phyloP scores from a whole-genome alignment of 2,113 vertebrate genomes.

The Elgaria multicarinata region DNA sequence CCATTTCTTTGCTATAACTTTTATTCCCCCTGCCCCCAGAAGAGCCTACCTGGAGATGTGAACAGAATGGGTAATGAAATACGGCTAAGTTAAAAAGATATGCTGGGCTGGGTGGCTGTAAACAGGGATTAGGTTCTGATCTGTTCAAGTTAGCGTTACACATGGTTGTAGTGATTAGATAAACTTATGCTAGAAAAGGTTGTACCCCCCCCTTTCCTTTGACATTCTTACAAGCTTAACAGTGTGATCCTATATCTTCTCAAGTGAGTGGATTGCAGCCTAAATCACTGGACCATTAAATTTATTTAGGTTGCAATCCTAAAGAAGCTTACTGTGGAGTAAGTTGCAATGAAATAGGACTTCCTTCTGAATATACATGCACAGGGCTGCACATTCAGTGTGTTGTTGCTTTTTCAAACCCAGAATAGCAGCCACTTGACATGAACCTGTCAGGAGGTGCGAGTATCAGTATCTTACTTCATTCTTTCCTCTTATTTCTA shows the following conservation, averaged over 20 bases:
- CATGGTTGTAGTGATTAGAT: constrained; percentile 1
- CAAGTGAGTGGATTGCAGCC: background rate
- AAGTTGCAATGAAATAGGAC: background rate
- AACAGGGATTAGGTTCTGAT: background rate
- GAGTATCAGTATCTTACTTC: constrained; percentile 37
- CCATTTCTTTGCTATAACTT: background rate
- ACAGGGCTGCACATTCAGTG: background rate
- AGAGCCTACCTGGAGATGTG: background rate
- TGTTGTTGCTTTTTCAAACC: background rate
- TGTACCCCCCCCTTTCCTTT: rapidly evolving
- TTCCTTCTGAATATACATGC: background rate
- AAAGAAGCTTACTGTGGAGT: background rate
- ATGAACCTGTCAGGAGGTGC: constrained; percentile 1
- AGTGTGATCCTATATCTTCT: no score
- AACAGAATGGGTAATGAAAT: background rate
- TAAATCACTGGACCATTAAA: background rate
- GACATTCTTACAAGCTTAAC: background rate
- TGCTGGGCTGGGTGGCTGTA: background rate
- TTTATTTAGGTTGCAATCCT: background rate
- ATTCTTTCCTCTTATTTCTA: constrained; percentile 42
- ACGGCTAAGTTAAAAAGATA: background rate
- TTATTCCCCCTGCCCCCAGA: background rate
- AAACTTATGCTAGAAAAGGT: background rate
- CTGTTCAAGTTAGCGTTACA: constrained; percentile 20
- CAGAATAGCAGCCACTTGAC: background rate